A percentile compares a stretch with the other conserved stretches of the same genome.
These are phyloP conservation scores for Leptonema lineaticorne DNA, from an alignment of 1,140 invertebrate species.

Conservation along the genomic window DNA sequence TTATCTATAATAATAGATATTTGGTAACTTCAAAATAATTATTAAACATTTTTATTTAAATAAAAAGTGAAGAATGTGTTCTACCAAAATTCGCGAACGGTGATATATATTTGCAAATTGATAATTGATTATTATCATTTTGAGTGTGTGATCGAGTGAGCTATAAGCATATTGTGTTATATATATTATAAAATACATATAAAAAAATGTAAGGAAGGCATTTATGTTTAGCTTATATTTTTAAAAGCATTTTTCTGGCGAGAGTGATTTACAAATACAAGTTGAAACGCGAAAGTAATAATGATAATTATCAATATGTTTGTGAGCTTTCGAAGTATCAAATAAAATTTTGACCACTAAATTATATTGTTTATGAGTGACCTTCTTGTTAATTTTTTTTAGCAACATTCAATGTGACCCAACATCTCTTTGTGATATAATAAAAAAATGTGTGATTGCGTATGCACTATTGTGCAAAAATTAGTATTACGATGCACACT, in stretches of 20 bases:
- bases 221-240: constrained; percentile 25
- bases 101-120: constrained; percentile 23
- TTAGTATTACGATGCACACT: neutral
- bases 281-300: neutral
- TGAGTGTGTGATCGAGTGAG: constrained; percentile 21
- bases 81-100: constrained; percentile 16
- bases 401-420: constrained; percentile 8
- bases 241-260: constrained; percentile 8
- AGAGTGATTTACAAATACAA: constrained; percentile 4
- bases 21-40: constrained; percentile 17
- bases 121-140: constrained; percentile 19
- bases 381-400: constrained; percentile 12
- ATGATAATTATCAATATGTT: neutral
- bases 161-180: constrained; percentile 21
- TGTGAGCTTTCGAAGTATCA: constrained; percentile 13
- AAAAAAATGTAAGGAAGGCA: constrained; percentile 25
- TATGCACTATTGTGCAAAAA: neutral
- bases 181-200: no score
- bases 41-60: constrained; percentile 17
- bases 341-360: constrained; percentile 10
- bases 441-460: constrained; percentile 19
- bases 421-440: constrained; percentile 29
- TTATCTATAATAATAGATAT: constrained; percentile 16
- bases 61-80: constrained; percentile 17
- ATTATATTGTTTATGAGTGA: constrained; percentile 6